phyloP scores from a whole-genome alignment of 2,888 invertebrate species.

The Cinara cedri region DNA sequence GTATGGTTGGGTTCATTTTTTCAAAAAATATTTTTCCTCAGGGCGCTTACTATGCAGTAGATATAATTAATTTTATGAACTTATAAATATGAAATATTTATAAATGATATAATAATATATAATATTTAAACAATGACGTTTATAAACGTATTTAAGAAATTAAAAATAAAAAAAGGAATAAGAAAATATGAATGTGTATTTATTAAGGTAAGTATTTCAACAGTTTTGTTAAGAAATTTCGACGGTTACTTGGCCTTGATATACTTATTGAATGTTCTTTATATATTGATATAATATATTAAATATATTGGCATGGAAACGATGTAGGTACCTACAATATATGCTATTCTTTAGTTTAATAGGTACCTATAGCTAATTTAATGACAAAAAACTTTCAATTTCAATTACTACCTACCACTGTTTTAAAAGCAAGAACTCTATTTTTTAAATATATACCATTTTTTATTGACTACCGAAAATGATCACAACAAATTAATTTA shows the following conservation, averaged over 20 bases:
- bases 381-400: not conserved
- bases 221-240: slow-evolving; percentile 1
- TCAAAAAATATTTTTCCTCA: too few species aligned
- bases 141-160: not conserved
- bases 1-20: too few species aligned
- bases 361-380: not conserved
- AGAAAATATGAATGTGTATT: not conserved
- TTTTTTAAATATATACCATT: too few species aligned
- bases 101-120: too few species aligned
- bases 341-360: not conserved
- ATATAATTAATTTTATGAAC: too few species aligned
- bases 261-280: not conserved
- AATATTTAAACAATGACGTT: too few species aligned
- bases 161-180: not conserved
- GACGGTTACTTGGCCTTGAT: slow-evolving; percentile 7
- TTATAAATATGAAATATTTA: too few species aligned
- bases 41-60: too few species aligned
- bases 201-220: not conserved
- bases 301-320: slow-evolving; percentile 40
- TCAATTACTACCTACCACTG: too few species aligned
- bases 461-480: too few species aligned
- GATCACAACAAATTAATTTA: too few species aligned
- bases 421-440: too few species aligned
- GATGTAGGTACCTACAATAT: not conserved
- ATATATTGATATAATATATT: slow-evolving; percentile 39